Evolutionary conservation across 37 sponge, comb jelly and placozoan species (phyloP), one percentile per base, ranked within the genome.

Genomic region (Spongia lamella): DNA sequence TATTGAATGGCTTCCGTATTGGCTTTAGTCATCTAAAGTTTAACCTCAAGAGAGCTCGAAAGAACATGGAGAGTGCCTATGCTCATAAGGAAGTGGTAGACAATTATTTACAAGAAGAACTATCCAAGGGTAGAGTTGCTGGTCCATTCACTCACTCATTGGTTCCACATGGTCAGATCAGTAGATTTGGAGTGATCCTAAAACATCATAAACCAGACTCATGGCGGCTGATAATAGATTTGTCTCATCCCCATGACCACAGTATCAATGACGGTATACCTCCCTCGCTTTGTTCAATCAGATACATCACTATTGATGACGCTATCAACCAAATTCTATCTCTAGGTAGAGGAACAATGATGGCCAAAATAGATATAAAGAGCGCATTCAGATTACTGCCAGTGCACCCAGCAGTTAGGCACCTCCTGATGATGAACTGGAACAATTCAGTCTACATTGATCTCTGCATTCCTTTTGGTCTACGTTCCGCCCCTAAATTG

Each of bases 401-500:
- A n/a, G 70, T 68, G 1, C 70, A 68, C 70, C 70, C 70, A 5
- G 38, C 19, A n/a, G 70, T 47, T 7, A 24, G 47, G 7, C 47
- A 68, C 50, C 25, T 68, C 3, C 36, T 68, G 26, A 51, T 47
- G 9, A 43, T 68, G 70, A 3, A 25, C 27, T 68, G 70, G 51
- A 29, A 33, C 22, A 36, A 36, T 43, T 4, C 22, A 2, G 19
- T 68, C 39, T 68, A 35, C 26, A 22, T 68, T 6, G 50, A 68
- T 7, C 20, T 24, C 24, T 24, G 22, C 51, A 47, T 68, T 15
- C 70, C 70, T 22, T 68, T 68, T 25, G 49, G 50, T 1, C 70
- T 78, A 17, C 79, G 68, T 1, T 78, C 79, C 2, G 79, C 79
- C 19, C 80, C 70, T 2, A 79, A 79, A n/a, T n/a, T n/a, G n/a